Conservation (phyloP, 2,113 vertebrate genomes). For the Cavia aperea region DNA sequence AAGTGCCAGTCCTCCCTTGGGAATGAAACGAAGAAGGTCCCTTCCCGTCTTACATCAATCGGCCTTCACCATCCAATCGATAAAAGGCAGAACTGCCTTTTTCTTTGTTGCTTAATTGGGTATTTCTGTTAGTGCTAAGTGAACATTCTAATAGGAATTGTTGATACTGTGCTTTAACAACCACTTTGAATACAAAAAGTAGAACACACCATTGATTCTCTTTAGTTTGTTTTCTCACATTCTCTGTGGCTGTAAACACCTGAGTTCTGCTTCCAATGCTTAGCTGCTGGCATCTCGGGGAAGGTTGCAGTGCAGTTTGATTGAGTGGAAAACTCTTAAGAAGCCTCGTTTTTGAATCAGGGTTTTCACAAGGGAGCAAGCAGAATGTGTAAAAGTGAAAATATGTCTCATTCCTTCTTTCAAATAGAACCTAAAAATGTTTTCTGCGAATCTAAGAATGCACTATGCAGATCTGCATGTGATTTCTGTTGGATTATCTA, state of each 20-base stretch:
- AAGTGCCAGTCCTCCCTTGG: rapidly evolving
- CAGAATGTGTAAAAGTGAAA: conserved; percentile 61
- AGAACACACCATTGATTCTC: neutral
- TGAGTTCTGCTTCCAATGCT: rapidly evolving
- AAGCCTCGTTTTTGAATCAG: conserved; percentile 29
- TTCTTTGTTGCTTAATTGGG: neutral
- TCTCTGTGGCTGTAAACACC: neutral
- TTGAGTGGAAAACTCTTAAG: neutral
- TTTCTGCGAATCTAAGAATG: conserved; percentile 49
- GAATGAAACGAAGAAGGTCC: neutral
- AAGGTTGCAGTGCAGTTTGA: neutral
- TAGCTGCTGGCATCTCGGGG: rapidly evolving
- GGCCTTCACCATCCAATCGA: rapidly evolving
- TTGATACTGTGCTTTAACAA: neutral
- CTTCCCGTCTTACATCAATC: rapidly evolving
- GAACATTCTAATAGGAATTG: neutral
- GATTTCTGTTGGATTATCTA: neutral
- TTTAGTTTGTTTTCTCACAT: neutral
- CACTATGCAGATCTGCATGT: neutral
- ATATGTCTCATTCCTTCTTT: conserved; percentile 47
- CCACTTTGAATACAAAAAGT: neutral
- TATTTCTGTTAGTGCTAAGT: neutral
- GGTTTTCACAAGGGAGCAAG: conserved; percentile 53
- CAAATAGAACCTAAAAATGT: conserved; percentile 1
- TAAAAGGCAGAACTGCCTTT: neutral